A percentile compares a stretch with the other conserved stretches of the same genome.
Evolutionary conservation across 2,113 vertebrate genomes (phyloP).

Genomic region (Oenanthe oenanthe): DNA sequence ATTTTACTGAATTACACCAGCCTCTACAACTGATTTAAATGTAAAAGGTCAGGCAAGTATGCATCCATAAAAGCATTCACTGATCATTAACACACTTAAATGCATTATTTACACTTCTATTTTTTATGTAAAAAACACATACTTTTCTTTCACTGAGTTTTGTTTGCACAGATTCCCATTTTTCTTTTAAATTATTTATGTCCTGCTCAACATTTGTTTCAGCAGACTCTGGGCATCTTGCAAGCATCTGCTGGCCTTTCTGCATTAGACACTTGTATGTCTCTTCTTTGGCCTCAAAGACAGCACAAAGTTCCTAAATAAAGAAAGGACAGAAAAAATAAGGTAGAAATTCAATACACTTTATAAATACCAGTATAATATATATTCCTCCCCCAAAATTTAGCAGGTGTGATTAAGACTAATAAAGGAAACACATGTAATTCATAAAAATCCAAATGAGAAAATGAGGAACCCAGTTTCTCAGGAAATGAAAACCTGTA

Average conservation of each 20-base stretch:
- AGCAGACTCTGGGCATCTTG: slow-evolving; percentile 80
- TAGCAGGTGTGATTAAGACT: background rate
- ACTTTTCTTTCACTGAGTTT: slow-evolving; percentile 94
- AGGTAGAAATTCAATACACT: slow-evolving; percentile 22
- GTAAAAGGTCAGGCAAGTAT: background rate
- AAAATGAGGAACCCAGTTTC: background rate
- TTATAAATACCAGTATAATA: background rate
- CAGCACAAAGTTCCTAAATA: slow-evolving; percentile 89
- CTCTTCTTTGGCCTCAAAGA: slow-evolving; percentile 90
- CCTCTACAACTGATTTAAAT: background rate
- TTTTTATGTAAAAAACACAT: slow-evolving; percentile 40
- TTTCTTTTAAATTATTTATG: slow-evolving; percentile 91
- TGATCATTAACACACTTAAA: background rate
- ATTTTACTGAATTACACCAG: background rate
- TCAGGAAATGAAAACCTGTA: slow-evolving; percentile 11
- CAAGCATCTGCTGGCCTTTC: slow-evolving; percentile 89
- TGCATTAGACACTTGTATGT: slow-evolving; percentile 83
- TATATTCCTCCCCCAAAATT: background rate
- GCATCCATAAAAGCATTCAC: background rate
- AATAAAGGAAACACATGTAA: slow-evolving; percentile 5
- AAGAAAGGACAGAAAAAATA: slow-evolving; percentile 13
- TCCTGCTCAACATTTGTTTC: slow-evolving; percentile 93
- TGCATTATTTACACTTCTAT: background rate
- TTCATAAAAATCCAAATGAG: slow-evolving; percentile 23
- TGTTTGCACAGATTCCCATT: slow-evolving; percentile 90